phyloP scores from a whole-genome alignment of 2,888 invertebrate genomes.

The Rhogogaster chlorosoma region DNA sequence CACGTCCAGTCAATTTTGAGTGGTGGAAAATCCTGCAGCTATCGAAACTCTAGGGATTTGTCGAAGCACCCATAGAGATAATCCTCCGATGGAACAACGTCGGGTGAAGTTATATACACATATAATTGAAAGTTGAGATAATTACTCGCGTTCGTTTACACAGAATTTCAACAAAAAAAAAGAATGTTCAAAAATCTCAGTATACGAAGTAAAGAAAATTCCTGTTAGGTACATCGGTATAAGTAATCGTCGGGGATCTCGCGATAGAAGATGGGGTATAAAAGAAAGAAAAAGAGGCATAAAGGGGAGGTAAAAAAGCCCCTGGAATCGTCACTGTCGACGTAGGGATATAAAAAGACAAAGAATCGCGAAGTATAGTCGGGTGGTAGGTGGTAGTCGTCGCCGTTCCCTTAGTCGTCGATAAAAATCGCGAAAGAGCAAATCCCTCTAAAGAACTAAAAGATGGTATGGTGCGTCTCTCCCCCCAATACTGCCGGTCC shows the following conservation, averaged over 20 bases:
- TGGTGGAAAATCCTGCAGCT: slow-evolving; percentile 18
- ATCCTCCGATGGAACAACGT: slow-evolving; percentile 29
- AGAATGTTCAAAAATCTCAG: neutral
- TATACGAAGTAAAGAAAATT: neutral
- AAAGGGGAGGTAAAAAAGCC: neutral
- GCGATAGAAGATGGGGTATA: neutral
- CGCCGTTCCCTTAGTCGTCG: slow-evolving; percentile 27
- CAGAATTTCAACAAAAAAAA: neutral
- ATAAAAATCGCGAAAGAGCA: slow-evolving; percentile 55
- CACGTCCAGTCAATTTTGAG: slow-evolving; percentile 34
- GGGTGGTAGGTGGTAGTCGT: neutral
- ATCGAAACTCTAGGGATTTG: neutral
- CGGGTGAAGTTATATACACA: neutral
- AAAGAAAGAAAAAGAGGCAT: neutral
- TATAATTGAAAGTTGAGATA: slow-evolving; percentile 33
- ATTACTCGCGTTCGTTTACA: neutral
- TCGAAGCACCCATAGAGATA: neutral
- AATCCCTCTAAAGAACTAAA: slow-evolving; percentile 43
- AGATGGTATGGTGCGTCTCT: neutral
- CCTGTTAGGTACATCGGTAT: neutral
- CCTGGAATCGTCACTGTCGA: slow-evolving; percentile 40
- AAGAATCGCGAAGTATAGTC: slow-evolving; percentile 39
- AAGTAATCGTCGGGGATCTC: slow-evolving; percentile 1
- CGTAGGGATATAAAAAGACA: slow-evolving; percentile 53
- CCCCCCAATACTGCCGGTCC: neutral